Base-by-base conservation (phyloP, 2,113 vertebrate species). In the Gnathonemus echidnorhynchus region DNA sequence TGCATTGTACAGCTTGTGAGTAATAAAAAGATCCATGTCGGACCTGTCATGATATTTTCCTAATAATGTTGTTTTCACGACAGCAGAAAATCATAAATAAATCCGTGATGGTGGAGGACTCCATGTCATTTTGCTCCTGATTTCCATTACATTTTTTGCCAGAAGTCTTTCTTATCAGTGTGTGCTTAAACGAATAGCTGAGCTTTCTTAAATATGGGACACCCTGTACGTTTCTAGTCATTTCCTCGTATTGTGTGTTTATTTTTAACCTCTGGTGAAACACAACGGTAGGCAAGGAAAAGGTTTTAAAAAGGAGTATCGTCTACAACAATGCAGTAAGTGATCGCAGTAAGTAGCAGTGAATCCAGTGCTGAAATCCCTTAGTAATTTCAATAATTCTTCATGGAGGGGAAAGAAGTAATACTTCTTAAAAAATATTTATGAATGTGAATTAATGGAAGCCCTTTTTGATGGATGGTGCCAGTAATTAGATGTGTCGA, bases 401-500 rank as follows among this genome's bases (percentile, higher is more conserved):
- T 92, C 48, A 56, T 19, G 31, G 24, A 90, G 90, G 8, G 2
- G 52, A 86, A 74, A 86, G 46, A 39, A 62, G 35, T 50, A 83
- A 53, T 85, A 31, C 27, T 58, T 52, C 35, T 58, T 86, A 62
- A 88, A 89, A 91, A 91, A 88, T 42, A 92, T 92, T 94, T 94
- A 89, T 88, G 49, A 90, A 91, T 86, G 53, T 93, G 90, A 93
- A 93, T 93, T 93, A 91, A 92, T 90, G 19, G 88, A 31, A 49
- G 74, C 77, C 89, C 89, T 88, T 94, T 93, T 80, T 93, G 91
- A 94, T 62, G 88, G 92, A 92, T 91, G 90, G 91, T 89, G 35
- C 90, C 91, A 90, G 93, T 95, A 95, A 96, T 95, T 94, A 94
- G 93, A 94, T 93, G 93, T 93, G 90, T 56, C 13, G 88, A 93